These are phyloP conservation scores for Sapajus apella DNA, from an alignment of 2,113 vertebrate genomes.

Conservation along the genomic window DNA sequence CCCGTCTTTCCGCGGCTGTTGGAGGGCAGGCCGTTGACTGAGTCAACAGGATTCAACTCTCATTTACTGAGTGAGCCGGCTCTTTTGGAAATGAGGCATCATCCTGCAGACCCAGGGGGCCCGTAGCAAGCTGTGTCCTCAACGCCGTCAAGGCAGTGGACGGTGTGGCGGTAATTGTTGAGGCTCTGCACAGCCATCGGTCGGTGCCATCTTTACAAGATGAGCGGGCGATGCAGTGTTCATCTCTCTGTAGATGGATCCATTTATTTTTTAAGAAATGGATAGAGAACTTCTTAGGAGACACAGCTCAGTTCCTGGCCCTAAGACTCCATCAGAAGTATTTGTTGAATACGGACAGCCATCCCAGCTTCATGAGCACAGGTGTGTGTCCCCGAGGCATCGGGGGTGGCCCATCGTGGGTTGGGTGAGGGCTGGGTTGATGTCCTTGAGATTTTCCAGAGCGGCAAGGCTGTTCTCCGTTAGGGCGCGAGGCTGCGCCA, in stretches of 20 bases:
- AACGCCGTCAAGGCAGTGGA: fast-evolving
- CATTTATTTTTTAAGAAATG: neutral
- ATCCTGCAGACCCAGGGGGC: fast-evolving
- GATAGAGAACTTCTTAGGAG: neutral
- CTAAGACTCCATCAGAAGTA: fast-evolving
- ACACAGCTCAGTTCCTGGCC: neutral
- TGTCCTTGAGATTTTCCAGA: fast-evolving
- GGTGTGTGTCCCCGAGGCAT: fast-evolving
- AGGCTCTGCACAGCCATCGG: fast-evolving
- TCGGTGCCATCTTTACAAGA: fast-evolving
- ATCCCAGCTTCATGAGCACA: fast-evolving
- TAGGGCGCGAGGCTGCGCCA: neutral
- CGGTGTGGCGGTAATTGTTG: fast-evolving
- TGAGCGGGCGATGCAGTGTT: fast-evolving
- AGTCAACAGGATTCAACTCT: neutral
- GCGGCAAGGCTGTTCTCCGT: fast-evolving
- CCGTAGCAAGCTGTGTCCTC: fast-evolving
- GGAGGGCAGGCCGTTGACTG: fast-evolving
- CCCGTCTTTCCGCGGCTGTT: neutral
- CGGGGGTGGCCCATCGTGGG: fast-evolving
- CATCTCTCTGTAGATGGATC: fast-evolving
- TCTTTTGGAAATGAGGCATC: fast-evolving
- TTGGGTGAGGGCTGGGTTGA: fast-evolving
- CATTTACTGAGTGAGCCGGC: neutral
- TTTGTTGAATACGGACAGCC: fast-evolving